phyloP scores from a whole-genome alignment of 2,797 vertebrate genomes.

The Petrocephalus schoutedeni region DNA sequence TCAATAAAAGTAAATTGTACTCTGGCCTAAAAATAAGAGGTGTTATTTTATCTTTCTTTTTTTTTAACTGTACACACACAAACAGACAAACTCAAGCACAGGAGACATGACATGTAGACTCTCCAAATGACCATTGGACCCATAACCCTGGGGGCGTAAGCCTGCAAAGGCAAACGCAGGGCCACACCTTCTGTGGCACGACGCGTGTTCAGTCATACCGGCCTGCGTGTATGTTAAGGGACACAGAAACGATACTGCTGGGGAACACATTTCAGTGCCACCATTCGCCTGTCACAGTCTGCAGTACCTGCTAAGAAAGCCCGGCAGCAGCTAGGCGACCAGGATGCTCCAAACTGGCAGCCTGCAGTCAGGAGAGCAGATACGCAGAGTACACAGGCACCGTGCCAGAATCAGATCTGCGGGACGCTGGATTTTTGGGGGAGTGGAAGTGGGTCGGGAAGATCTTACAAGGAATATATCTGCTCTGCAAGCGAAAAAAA shows the following conservation, averaged over 20 bases:
- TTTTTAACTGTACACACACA: not conserved
- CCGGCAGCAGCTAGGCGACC: not conserved
- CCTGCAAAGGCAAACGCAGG: not conserved
- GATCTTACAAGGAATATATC: no score
- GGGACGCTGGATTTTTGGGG: no score
- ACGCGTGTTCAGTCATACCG: not conserved
- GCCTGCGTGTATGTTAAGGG: not conserved
- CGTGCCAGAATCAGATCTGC: no score
- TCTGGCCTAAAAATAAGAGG: not conserved
- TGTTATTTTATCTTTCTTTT: not conserved
- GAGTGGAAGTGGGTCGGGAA: no score
- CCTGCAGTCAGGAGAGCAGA: not conserved
- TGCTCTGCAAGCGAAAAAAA: no score
- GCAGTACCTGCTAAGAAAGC: not conserved
- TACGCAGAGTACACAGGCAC: not conserved
- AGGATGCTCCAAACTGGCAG: not conserved
- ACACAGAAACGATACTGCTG: not conserved
- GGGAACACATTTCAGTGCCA: not conserved
- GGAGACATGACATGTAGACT: not conserved
- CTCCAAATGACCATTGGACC: not conserved
- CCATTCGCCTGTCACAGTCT: not conserved
- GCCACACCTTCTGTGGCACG: not conserved
- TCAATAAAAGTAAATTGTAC: not conserved
- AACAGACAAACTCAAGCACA: not conserved
- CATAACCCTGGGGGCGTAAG: not conserved